Conservation (phyloP, 2,888 invertebrate genomes). For the Didymodactylos carnosus region DNA sequence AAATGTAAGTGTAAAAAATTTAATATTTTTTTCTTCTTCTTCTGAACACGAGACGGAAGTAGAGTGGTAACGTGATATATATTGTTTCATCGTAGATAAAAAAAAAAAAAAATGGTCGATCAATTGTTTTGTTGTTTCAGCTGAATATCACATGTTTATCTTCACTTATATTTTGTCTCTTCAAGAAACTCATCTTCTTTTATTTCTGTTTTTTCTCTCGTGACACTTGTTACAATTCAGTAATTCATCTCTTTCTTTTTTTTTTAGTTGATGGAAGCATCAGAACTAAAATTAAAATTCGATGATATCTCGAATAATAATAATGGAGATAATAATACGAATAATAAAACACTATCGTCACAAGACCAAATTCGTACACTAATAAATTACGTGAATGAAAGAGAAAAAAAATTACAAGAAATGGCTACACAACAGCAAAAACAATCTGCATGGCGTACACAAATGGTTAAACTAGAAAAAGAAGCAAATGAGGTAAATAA, state of each 20-base stretch:
- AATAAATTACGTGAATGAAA: neutral
- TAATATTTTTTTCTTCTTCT: too few species aligned
- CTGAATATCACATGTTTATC: too few species aligned
- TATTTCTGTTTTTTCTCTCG: too few species aligned
- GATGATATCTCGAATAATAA: neutral
- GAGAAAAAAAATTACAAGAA: neutral
- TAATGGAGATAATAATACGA: neutral
- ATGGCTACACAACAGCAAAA: neutral
- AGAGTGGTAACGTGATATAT: too few species aligned
- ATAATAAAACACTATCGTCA: neutral
- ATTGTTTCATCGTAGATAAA: too few species aligned
- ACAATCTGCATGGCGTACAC: neutral
- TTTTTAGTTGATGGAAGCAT: neutral
- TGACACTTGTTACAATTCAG: too few species aligned
- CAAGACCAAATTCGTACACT: neutral
- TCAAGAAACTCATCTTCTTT: too few species aligned
- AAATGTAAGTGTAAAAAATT: neutral
- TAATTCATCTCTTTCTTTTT: neutral
- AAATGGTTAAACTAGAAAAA: neutral
- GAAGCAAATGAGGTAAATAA: neutral
- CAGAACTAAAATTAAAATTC: neutral
- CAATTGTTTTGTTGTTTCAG: too few species aligned
- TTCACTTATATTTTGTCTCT: too few species aligned
- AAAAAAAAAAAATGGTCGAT: too few species aligned
- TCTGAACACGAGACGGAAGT: too few species aligned